phyloP scores from a whole-genome alignment of 2,113 vertebrate genomes.

The Carettochelys insculpta region DNA sequence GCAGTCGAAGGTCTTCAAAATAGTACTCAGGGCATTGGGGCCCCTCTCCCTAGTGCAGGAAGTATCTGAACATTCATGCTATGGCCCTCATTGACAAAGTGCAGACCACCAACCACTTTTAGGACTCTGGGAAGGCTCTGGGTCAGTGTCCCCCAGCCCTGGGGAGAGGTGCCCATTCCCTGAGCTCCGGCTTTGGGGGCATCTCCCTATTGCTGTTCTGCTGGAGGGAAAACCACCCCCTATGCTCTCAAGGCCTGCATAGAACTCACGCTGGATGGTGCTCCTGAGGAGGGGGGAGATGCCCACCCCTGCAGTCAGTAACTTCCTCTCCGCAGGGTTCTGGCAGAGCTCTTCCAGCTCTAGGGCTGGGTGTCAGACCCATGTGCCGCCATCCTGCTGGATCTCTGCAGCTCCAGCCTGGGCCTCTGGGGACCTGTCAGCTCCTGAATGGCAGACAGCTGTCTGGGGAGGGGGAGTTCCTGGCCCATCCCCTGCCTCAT shows the following conservation, averaged over 20 bases:
- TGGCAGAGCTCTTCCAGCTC: slow-evolving; percentile 72
- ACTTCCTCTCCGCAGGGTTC: slow-evolving; percentile 65
- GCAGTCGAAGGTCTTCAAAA: not conserved
- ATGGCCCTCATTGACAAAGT: slow-evolving; percentile 79
- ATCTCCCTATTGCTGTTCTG: not conserved
- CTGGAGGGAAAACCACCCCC: not conserved
- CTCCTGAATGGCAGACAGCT: not conserved
- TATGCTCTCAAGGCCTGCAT: not conserved
- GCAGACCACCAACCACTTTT: slow-evolving; percentile 61
- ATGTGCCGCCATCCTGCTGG: slow-evolving; percentile 74
- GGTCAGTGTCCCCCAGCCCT: not conserved
- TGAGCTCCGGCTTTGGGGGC: not conserved
- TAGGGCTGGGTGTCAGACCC: slow-evolving; percentile 61
- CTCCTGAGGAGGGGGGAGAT: not conserved
- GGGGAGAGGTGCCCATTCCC: not conserved
- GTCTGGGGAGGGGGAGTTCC: too few relatives aligned
- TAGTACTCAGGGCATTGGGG: not conserved
- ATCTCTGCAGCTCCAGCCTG: slow-evolving; percentile 66
- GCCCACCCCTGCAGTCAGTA: not conserved
- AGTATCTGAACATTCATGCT: slow-evolving; percentile 78
- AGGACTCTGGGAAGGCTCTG: not conserved
- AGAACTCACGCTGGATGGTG: not conserved
- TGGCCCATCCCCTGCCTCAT: not conserved
- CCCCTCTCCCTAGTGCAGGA: slow-evolving; percentile 72
- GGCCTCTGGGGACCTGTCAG: not conserved